These are phyloP conservation scores for Phalloptychus januarius DNA, from an alignment of 2,797 vertebrate genomes.

Conservation along the genomic window DNA sequence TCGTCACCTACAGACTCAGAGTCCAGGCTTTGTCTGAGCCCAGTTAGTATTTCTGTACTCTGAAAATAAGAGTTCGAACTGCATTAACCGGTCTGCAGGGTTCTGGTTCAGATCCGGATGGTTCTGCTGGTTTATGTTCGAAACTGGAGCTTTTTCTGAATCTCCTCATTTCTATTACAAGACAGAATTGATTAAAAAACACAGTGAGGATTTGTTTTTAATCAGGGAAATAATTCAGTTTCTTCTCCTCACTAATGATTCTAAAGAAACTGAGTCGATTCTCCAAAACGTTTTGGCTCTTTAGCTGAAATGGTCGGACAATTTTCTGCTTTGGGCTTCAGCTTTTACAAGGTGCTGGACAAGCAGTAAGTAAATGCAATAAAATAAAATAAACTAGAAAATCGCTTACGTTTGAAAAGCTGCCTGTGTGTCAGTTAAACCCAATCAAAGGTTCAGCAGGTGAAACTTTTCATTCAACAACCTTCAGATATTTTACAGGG, in stretches of 20 bases:
- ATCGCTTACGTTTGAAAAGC: neutral
- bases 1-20: no score
- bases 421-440: neutral
- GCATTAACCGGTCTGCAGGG: neutral
- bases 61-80: neutral
- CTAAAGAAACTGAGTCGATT: neutral
- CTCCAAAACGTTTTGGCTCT: neutral
- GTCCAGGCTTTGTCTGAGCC: no score
- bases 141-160: neutral
- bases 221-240: neutral
- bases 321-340: neutral
- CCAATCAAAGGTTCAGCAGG: no score
- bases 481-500: no score
- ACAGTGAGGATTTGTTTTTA: neutral
- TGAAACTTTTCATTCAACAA: no score
- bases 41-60: no score
- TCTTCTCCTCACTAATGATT: neutral
- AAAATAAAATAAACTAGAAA: neutral
- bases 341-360: neutral
- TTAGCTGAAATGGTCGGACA: neutral
- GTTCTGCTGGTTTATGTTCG: neutral
- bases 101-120: neutral
- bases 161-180: neutral
- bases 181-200: neutral
- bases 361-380: neutral